Percentiles rank a stretch among this genome's conserved stretches.
These are phyloP conservation scores for Apostichopus californicus DNA, from an alignment of 35 echinoderm and acorn worm genomes.

Conservation along the genomic window DNA sequence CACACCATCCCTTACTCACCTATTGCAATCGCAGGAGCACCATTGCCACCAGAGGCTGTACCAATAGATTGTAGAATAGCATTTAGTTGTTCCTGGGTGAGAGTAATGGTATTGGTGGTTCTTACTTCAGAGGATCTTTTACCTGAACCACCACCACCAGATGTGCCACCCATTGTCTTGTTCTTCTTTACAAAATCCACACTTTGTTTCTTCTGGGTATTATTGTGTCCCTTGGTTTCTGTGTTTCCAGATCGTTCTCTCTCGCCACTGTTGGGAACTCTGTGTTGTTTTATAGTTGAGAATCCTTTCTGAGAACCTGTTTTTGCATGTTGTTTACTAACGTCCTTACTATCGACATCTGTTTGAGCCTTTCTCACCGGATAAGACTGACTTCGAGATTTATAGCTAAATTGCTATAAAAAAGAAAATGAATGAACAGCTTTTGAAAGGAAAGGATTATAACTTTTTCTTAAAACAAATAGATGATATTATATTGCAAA, in stretches of 20 bases:
- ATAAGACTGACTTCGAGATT: conserved; percentile 54
- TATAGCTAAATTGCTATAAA: conserved; percentile 76
- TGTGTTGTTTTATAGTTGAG: not conserved
- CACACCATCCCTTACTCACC: conserved; percentile 41
- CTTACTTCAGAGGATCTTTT: not conserved
- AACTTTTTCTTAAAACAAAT: not conserved
- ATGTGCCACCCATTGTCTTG: conserved; percentile 26
- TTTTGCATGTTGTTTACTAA: not conserved
- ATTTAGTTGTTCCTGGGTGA: conserved; percentile 82
- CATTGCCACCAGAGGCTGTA: conserved; percentile 20
- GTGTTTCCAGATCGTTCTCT: not conserved
- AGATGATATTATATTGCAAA: not conserved
- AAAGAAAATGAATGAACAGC: not conserved
- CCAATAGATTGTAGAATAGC: conserved; percentile 78
- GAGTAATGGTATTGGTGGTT: conserved; percentile 61
- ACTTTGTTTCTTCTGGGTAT: not conserved
- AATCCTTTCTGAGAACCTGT: not conserved
- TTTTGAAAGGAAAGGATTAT: not conserved
- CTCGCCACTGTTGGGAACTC: not conserved
- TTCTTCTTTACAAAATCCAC: conserved; percentile 75
- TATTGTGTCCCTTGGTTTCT: not conserved
- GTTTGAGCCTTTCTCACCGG: conserved; percentile 63
- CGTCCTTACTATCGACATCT: conserved; percentile 6
- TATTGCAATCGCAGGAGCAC: conserved; percentile 61
- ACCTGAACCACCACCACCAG: not conserved